Percentiles rank a stretch among this genome's conserved stretches.
These are phyloP conservation scores for Meloidogyne chitwoodi DNA, from an alignment of 1,140 invertebrate genomes.

Conservation along the genomic window DNA sequence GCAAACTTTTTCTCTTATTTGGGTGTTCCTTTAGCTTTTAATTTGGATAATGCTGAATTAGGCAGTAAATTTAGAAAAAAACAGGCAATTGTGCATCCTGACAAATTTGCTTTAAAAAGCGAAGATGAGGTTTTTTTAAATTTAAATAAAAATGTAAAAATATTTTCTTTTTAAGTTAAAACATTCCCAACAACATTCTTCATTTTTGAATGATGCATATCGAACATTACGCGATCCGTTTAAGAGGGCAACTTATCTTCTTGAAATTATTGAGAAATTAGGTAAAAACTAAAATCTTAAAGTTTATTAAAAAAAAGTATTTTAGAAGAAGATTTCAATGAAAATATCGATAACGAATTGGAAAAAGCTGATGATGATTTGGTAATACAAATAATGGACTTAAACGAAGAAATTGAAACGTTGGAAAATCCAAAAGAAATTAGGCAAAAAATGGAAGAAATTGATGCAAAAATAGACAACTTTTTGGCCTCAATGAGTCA, in stretches of 20 bases:
- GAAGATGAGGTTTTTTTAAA: constrained; percentile 13
- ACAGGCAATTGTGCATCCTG: constrained; percentile 24
- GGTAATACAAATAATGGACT: constrained; percentile 23
- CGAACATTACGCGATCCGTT: constrained; percentile 17
- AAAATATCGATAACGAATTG: neutral
- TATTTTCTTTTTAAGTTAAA: neutral
- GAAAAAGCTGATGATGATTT: constrained; percentile 9
- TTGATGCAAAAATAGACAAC: neutral
- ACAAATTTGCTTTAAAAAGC: constrained; percentile 11
- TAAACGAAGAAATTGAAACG: constrained; percentile 28
- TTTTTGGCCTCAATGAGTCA: neutral
- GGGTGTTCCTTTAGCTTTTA: neutral
- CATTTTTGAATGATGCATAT: constrained; percentile 23
- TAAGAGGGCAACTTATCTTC: constrained; percentile 20
- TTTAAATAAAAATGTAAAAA: no score
- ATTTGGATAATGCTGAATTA: constrained; percentile 12
- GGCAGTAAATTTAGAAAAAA: constrained; percentile 11
- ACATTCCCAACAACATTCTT: constrained; percentile 20
- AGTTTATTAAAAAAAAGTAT: neutral
- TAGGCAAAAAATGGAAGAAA: constrained; percentile 12
- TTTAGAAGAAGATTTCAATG: neutral
- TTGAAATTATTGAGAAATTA: constrained; percentile 10
- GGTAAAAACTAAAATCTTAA: neutral
- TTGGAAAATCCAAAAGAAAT: neutral
- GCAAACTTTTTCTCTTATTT: constrained; percentile 20